Evolutionary conservation across 2,113 vertebrate genomes (phyloP), one percentile per base, ranked within the genome.

Genomic region (Herpailurus yagouaroundi): DNA sequence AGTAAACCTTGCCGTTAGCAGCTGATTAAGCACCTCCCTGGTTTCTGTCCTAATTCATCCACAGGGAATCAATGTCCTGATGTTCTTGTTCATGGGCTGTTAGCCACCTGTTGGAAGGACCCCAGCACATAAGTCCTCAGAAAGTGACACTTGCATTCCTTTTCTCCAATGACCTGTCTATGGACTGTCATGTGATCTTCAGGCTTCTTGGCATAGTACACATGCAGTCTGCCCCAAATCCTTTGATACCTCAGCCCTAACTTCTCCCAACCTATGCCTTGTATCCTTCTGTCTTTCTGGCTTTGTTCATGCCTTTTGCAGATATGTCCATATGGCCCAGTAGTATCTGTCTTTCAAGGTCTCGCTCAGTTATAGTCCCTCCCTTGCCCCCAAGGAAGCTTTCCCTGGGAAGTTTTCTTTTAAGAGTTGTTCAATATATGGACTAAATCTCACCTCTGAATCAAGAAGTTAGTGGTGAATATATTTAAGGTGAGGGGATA

Each of bases 381-480:
- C 12, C n/a, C 15, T 23, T 3, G 1, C 0, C 63, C 4, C 2
- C 12, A 66, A 14, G 21, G 41, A 83, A 57, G 1, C 9, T 76
- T 88, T 36, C 89, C 29, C 27, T 57, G 66, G 23, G 31, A 45
- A 73, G 29, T n/a, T 89, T 89, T 94, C 41, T 76, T 63, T 38
- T 63, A 86, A 50, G 55, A 63, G 14, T 80, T 69, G 23, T 63
- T 85, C 45, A 76, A 9, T 76, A 48, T 45, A 25, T 5, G 50
- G 18, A 38, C 33, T 63, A 60, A 31, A 73, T 71, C 25, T 91
- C 90, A 89, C 41, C 64, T 69, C n/a, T 11, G 27, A 41, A 66
- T 93, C 52, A 18, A 23, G 8, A 41, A 81, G 25, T 27, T 82
- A 7, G 63, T 81, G 52, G 19, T 50, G 38, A 89, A 38, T 38